Evolutionary conservation across 2,888 invertebrate genomes (phyloP).

Genomic region (Agelastica alni): DNA sequence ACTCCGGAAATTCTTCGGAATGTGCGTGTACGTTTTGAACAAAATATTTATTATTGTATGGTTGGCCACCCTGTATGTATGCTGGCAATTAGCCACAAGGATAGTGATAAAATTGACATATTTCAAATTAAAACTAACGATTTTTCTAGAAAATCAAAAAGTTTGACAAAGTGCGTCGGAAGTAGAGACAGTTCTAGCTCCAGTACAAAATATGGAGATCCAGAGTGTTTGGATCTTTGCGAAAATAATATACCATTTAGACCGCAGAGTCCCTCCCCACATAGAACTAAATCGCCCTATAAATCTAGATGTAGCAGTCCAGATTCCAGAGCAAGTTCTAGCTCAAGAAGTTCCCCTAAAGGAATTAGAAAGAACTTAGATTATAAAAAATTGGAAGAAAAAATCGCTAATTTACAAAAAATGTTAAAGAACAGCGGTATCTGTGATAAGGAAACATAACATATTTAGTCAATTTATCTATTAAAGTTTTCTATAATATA

Average conservation of each 20-base stretch:
- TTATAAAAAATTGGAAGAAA: slow-evolving; percentile 53
- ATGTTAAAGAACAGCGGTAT: slow-evolving; percentile 47
- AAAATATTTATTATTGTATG: no score
- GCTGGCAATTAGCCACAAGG: no score
- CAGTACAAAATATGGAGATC: slow-evolving; percentile 34
- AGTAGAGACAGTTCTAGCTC: slow-evolving; percentile 40
- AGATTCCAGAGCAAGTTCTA: slow-evolving; percentile 38
- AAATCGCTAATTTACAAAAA: slow-evolving; percentile 54
- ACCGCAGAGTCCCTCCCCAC: slow-evolving; percentile 26
- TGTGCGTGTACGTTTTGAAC: no score
- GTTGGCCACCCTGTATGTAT: no score
- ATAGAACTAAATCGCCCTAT: slow-evolving; percentile 23
- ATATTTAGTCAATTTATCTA: slow-evolving; percentile 1
- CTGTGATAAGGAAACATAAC: slow-evolving; percentile 24
- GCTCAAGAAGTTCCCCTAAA: slow-evolving; percentile 29
- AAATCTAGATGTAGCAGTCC: slow-evolving; percentile 22
- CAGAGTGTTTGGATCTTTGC: slow-evolving; percentile 18
- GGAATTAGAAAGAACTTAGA: slow-evolving; percentile 47
- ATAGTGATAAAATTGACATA: no score
- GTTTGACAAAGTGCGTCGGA: slow-evolving; percentile 17
- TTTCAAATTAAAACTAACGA: no score
- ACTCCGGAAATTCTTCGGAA: no score
- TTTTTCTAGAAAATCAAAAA: slow-evolving; percentile 18
- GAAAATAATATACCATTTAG: slow-evolving; percentile 18
- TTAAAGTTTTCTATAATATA: background rate